Percentiles rank a stretch among this genome's conserved stretches.
These are phyloP conservation scores for Syrista parreyssii DNA, from an alignment of 2,888 invertebrate genomes.

Conservation along the genomic window DNA sequence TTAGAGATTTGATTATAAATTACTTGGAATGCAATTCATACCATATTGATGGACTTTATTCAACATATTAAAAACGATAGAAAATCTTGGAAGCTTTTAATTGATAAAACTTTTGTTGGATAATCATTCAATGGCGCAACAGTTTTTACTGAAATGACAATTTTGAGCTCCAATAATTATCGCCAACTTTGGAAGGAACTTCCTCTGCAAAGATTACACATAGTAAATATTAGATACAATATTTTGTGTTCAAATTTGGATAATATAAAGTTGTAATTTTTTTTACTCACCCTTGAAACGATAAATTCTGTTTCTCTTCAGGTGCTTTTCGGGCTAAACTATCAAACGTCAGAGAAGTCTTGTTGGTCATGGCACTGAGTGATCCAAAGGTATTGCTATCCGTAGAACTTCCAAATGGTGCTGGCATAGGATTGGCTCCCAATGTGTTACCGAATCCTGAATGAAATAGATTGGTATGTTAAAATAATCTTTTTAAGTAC, in stretches of 20 bases:
- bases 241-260: slow-evolving; percentile 9
- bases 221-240: neutral
- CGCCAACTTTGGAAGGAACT: slow-evolving; percentile 63
- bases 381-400: slow-evolving; percentile 57
- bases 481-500: slow-evolving; percentile 4
- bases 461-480: slow-evolving; percentile 3
- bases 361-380: slow-evolving; percentile 22
- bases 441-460: slow-evolving; percentile 50
- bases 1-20: neutral
- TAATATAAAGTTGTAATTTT: neutral
- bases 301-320: slow-evolving; percentile 50
- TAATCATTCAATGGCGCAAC: neutral
- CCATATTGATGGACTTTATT: neutral
- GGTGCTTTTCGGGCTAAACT: slow-evolving; percentile 52
- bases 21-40: neutral
- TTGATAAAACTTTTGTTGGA: neutral
- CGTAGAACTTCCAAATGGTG: slow-evolving; percentile 52
- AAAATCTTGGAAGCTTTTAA: neutral
- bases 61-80: neutral
- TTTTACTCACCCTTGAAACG: slow-evolving; percentile 53
- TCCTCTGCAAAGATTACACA: slow-evolving; percentile 43
- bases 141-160: neutral
- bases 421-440: slow-evolving; percentile 41
- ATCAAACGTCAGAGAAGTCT: slow-evolving; percentile 50
- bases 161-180: slow-evolving; percentile 26